These are phyloP conservation scores for Zele albiditarsus DNA, from an alignment of 2,888 invertebrate genomes.

Conservation along the genomic window DNA sequence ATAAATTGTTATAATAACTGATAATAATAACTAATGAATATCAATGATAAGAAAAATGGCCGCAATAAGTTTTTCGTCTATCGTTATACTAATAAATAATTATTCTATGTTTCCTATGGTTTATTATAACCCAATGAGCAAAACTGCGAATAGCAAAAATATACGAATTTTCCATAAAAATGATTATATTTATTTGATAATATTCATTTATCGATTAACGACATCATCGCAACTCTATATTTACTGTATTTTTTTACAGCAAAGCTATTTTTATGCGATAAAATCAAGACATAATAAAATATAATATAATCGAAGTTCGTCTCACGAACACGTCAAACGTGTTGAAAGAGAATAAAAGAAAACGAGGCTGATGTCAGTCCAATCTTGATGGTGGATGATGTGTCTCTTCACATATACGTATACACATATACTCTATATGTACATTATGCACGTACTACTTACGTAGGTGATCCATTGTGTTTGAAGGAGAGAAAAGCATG, in stretches of 20 bases:
- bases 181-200: slow-evolving; percentile 20
- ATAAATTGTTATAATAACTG: too few species aligned
- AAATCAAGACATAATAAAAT: not conserved
- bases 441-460: slow-evolving; percentile 28
- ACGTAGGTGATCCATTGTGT: slow-evolving; percentile 29
- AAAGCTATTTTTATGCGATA: not conserved
- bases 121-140: too few species aligned
- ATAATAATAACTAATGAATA: too few species aligned
- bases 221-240: too few species aligned
- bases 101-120: too few species aligned
- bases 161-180: too few species aligned
- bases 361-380: slow-evolving; percentile 25
- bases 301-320: not conserved
- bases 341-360: slow-evolving; percentile 10
- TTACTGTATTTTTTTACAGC: not conserved
- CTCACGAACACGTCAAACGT: slow-evolving; percentile 12
- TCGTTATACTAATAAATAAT: too few species aligned
- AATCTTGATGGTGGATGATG: slow-evolving; percentile 18
- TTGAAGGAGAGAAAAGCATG: not conserved
- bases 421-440: not conserved
- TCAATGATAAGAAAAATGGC: too few species aligned
- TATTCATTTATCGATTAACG: not conserved
- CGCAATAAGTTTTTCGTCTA: too few species aligned
- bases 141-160: too few species aligned
- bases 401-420: not conserved